Percentiles rank a stretch among this genome's conserved stretches.
phyloP scores from a whole-genome alignment of 1,140 invertebrate genomes.

The roundworm (Caenorhabditis elegans) region DNA sequence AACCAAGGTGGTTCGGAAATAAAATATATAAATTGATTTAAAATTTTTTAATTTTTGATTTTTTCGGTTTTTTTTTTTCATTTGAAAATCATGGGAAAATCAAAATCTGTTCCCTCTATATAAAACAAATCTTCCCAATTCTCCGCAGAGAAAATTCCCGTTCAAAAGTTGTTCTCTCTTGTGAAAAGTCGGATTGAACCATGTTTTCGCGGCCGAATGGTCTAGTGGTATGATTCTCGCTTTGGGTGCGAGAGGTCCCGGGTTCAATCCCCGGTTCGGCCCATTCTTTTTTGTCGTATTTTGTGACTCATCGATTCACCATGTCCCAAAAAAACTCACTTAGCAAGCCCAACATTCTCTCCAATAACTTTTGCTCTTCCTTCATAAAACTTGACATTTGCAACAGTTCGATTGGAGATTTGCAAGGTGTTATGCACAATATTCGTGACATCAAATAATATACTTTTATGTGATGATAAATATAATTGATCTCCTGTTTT shows the following conservation, averaged over 20 bases:
- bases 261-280: conserved; percentile 57
- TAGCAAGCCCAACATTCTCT: neutral
- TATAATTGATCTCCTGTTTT: conserved; percentile 46
- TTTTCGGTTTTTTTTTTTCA: too few relatives aligned
- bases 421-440: conserved; percentile 32
- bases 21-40: too few relatives aligned
- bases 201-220: conserved; percentile 50
- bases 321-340: too few relatives aligned
- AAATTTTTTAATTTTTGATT: too few relatives aligned
- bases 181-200: too few relatives aligned
- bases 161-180: too few relatives aligned
- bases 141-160: too few relatives aligned
- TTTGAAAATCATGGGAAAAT: too few relatives aligned
- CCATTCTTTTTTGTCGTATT: neutral
- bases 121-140: too few relatives aligned
- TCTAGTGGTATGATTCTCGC: conserved; percentile 66
- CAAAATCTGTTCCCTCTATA: too few relatives aligned
- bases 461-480: conserved; percentile 39
- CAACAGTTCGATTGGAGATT: conserved; percentile 31
- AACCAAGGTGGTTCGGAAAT: too few relatives aligned
- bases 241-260: conserved; percentile 65
- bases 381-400: conserved; percentile 23
- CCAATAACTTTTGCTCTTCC: neutral
- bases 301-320: too few relatives aligned
- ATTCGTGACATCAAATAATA: conserved; percentile 47